Evolutionary conservation across 2,113 vertebrate species (phyloP), one percentile per base, ranked within the genome.

Genomic region (Heliornis fulica): DNA sequence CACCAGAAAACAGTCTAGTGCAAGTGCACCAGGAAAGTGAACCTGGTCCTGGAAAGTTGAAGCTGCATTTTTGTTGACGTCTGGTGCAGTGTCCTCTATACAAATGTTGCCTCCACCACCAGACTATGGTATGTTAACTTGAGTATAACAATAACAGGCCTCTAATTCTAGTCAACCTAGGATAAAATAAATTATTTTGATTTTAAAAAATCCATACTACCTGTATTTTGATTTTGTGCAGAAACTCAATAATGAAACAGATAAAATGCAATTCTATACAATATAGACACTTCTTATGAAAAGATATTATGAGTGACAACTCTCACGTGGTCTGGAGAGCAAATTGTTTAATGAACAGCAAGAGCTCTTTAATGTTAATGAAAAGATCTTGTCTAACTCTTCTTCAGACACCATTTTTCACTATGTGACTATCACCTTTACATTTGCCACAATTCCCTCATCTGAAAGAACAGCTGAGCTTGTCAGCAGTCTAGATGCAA

Each of bases 341-440:
- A 77, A 80, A 71, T 9, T 80, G 59, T 38, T 46, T 83, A 81
- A 91, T 68, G 82, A 94, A 82, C 2, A 83, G 45, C 56, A 45
- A 77, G 34, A 91, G 56, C 40, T 88, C 78, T 88, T 86, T 88
- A 92, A 84, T 22, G 75, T 87, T 96, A 86, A 97, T 91, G 93
- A 84, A 89, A 93, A 88, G 83, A 77, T 81, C 63, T 54, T 81
- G 72, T 70, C 64, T 80, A 15, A 57, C 53, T 83, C 48, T 78
- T 57, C 89, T 64, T 68, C 77, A 85, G 87, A 65, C 50, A 76
- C 12, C 28, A 45, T 19, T 83, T 75, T 69, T 83, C 90, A 38
- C 59, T 59, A 23, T 5, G 50, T 28, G 71, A 77, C 90, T 50
- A 63, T 78, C 91, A 86, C 63, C 51, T 74, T 85, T 71, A 40